These are phyloP conservation scores for Bryconaethiops microstoma DNA, from an alignment of 2,797 vertebrate genomes.

Conservation along the genomic window DNA sequence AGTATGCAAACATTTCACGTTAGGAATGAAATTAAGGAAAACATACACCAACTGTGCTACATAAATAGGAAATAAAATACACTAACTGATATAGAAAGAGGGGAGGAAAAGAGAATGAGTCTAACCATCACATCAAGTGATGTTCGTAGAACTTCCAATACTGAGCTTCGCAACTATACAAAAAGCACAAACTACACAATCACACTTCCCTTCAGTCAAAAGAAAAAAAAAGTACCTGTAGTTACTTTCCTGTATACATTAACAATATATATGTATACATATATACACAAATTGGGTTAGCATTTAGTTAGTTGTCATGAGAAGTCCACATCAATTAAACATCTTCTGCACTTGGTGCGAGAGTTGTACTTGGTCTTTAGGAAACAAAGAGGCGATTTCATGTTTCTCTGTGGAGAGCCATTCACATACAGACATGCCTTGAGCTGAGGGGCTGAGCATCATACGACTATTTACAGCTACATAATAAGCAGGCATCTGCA, in stretches of 20 bases:
- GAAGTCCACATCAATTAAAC: slow-evolving; percentile 36
- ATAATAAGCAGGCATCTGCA: slow-evolving; percentile 61
- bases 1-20: slow-evolving; percentile 61
- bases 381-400: slow-evolving; percentile 48
- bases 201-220: slow-evolving; percentile 25
- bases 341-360: slow-evolving; percentile 53
- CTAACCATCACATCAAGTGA: slow-evolving; percentile 30
- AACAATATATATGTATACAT: slow-evolving; percentile 1
- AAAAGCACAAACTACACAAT: slow-evolving; percentile 49
- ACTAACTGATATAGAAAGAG: slow-evolving; percentile 51
- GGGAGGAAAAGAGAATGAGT: slow-evolving; percentile 25
- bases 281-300: slow-evolving; percentile 42
- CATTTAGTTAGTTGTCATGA: slow-evolving; percentile 44
- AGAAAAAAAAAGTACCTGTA: slow-evolving; percentile 49
- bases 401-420: slow-evolving; percentile 54
- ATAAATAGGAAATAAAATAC: slow-evolving; percentile 50
- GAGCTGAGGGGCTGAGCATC: slow-evolving; percentile 53
- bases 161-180: slow-evolving; percentile 39
- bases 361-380: slow-evolving; percentile 46
- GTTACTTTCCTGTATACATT: not conserved
- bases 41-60: slow-evolving; percentile 48
- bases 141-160: slow-evolving; percentile 36
- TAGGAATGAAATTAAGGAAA: slow-evolving; percentile 45
- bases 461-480: slow-evolving; percentile 73
- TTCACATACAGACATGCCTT: slow-evolving; percentile 58